These are phyloP conservation scores for Amphibalanus amphitrite DNA, from an alignment of 1,140 invertebrate genomes.

Conservation along the genomic window DNA sequence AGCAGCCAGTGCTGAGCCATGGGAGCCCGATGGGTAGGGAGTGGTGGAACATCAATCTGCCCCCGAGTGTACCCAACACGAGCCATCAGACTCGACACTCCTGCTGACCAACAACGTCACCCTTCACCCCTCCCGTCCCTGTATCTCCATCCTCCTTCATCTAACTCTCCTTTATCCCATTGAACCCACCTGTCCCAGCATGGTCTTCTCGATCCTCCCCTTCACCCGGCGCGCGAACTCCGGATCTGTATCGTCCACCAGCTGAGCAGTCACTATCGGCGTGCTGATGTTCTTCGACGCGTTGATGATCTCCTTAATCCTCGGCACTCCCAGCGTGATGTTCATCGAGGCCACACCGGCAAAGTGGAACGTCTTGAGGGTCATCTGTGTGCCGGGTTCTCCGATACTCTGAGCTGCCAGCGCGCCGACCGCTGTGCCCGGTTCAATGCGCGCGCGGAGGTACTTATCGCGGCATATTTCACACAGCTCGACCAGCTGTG, in stretches of 20 bases:
- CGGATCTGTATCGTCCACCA: constrained; percentile 50
- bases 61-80: too few species aligned
- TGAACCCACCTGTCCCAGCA: constrained; percentile 59
- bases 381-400: constrained; percentile 99
- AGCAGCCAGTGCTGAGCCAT: too few species aligned
- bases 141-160: too few species aligned
- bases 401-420: constrained; percentile 96
- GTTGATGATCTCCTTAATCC: constrained; percentile 98
- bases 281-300: constrained; percentile 88
- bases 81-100: too few species aligned
- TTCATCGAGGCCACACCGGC: constrained; percentile 99
- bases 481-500: constrained; percentile 66
- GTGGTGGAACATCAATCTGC: too few species aligned
- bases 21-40: too few species aligned
- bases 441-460: constrained; percentile 69
- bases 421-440: constrained; percentile 88
- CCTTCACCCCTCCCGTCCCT: too few species aligned
- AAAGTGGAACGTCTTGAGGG: constrained; percentile 99
- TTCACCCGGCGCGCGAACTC: constrained; percentile 79
- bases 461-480: constrained; percentile 69
- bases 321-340: constrained; percentile 85
- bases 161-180: too few species aligned
- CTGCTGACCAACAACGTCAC: too few species aligned
- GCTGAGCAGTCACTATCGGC: constrained; percentile 80
- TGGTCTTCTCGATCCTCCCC: constrained; percentile 81